These are phyloP conservation scores for Petrosia ficiformis DNA, from an alignment of 37 sponge, comb jelly and placozoan genomes.

Conservation along the genomic window DNA sequence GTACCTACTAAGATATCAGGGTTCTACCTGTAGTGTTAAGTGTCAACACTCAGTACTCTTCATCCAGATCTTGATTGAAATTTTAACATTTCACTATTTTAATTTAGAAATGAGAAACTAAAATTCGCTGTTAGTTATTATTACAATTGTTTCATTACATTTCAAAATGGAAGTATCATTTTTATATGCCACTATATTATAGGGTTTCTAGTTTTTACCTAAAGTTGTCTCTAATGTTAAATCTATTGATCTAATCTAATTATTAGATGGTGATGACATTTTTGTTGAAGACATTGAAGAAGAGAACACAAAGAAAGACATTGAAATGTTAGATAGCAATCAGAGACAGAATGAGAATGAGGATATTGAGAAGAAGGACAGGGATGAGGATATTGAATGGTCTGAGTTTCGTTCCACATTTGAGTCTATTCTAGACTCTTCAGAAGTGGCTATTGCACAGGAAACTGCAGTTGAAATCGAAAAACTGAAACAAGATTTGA, in stretches of 20 bases:
- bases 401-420: background rate
- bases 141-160: too few species aligned
- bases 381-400: conserved; percentile 5
- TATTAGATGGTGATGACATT: background rate
- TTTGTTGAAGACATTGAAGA: background rate
- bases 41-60: too few species aligned
- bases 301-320: background rate
- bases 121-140: too few species aligned
- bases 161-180: too few species aligned
- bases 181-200: too few species aligned
- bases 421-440: background rate
- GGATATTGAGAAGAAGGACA: background rate
- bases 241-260: background rate
- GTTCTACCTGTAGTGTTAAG: too few species aligned
- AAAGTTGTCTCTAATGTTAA: too few species aligned
- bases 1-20: too few species aligned
- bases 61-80: too few species aligned
- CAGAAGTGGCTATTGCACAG: background rate
- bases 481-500: background rate
- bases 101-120: too few species aligned
- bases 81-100: too few species aligned
- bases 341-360: conserved; percentile 1
- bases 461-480: background rate
- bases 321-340: background rate
- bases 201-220: too few species aligned